Percentiles rank a stretch among this genome's conserved stretches.
Evolutionary conservation across 2,797 vertebrate genomes (phyloP).

Genomic region (Acanthurus leucopareius): DNA sequence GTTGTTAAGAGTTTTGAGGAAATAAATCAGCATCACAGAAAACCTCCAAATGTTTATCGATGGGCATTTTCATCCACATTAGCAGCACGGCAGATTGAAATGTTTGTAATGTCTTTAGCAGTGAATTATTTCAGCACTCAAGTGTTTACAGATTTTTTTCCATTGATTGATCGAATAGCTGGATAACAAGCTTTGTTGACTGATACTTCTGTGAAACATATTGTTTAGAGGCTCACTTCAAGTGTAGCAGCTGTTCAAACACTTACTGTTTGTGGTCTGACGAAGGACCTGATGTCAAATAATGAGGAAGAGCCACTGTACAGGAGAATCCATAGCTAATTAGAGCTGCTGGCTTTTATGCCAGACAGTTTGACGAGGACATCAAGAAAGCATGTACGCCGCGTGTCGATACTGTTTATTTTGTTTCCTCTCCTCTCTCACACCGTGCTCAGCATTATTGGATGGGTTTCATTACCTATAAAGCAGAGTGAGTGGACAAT

Average conservation of each 20-base stretch:
- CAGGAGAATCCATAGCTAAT: conserved; percentile 86
- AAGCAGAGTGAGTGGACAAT: conserved; percentile 69
- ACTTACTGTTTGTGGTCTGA: conserved; percentile 63
- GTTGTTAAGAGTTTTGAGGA: neutral
- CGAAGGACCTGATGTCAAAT: conserved; percentile 79
- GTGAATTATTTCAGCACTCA: too few relatives aligned
- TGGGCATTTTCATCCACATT: neutral
- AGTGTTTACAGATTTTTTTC: too few relatives aligned
- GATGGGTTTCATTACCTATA: conserved; percentile 71
- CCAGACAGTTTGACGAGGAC: conserved; percentile 82
- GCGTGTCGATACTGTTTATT: conserved; percentile 78
- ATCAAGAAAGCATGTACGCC: conserved; percentile 75
- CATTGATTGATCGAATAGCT: too few relatives aligned
- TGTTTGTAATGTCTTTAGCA: neutral
- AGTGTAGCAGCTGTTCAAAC: conserved; percentile 78
- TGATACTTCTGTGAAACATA: conserved; percentile 32
- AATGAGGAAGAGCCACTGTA: conserved; percentile 73
- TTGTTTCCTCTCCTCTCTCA: conserved; percentile 67
- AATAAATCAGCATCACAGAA: neutral
- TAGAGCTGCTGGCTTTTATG: conserved; percentile 84
- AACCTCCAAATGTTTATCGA: neutral
- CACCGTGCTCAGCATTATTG: conserved; percentile 75
- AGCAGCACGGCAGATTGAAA: neutral
- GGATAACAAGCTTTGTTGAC: conserved; percentile 33
- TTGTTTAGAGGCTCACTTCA: conserved; percentile 47